phyloP scores from a whole-genome alignment of 1,140 invertebrate species.

The Drosophila repletoides region DNA sequence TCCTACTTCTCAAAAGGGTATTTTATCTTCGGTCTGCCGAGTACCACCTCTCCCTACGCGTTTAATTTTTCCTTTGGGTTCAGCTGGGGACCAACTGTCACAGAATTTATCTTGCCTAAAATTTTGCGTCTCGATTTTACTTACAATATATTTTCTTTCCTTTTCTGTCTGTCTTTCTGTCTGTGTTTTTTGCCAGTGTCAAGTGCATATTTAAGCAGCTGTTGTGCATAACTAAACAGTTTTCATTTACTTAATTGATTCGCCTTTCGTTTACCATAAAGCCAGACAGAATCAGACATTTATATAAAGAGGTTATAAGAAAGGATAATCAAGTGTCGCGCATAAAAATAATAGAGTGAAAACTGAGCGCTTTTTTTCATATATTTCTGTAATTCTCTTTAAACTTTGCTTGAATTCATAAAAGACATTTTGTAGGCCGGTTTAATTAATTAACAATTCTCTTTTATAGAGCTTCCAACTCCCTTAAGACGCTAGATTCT shows the following conservation, averaged over 20 bases:
- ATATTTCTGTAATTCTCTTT: too few species aligned
- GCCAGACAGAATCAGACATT: not conserved
- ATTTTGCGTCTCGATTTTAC: not conserved
- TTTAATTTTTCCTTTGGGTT: conserved; percentile 10
- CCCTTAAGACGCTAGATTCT: not conserved
- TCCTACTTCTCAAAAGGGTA: too few species aligned
- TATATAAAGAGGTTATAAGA: not conserved
- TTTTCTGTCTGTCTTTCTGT: not conserved
- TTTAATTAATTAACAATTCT: not conserved
- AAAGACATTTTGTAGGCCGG: too few species aligned
- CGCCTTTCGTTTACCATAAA: not conserved
- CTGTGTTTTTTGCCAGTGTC: conserved; percentile 12
- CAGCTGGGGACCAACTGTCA: conserved; percentile 32
- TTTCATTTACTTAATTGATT: conserved; percentile 72
- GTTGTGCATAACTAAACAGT: conserved; percentile 59
- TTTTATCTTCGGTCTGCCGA: too few species aligned
- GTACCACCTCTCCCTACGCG: not conserved
- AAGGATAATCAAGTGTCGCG: not conserved
- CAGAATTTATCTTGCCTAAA: conserved; percentile 25
- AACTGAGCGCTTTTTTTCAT: too few species aligned
- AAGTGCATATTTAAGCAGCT: conserved; percentile 33
- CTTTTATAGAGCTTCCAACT: not conserved
- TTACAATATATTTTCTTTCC: not conserved
- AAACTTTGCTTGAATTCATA: too few species aligned
- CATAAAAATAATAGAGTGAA: too few species aligned